These are phyloP conservation scores for Nemopilema nomurai DNA, from an alignment of 30 jellyfish, hydroid and myxozoan species.

Conservation along the genomic window DNA sequence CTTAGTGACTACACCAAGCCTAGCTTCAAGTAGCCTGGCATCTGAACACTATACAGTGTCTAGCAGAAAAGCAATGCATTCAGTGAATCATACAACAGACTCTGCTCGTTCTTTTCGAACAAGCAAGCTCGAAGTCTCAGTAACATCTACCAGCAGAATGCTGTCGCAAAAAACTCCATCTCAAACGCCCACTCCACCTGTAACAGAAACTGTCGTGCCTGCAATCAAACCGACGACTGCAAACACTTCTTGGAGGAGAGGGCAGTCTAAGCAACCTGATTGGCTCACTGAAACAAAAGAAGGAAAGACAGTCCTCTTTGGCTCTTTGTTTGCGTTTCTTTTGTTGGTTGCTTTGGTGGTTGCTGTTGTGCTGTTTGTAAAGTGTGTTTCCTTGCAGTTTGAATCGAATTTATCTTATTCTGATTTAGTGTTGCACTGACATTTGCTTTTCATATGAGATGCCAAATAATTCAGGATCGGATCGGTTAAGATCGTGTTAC, in stretches of 20 bases:
- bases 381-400: too few relatives aligned
- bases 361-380: conserved; percentile 45
- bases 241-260: not conserved
- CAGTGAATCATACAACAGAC: not conserved
- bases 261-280: conserved; percentile 2
- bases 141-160: not conserved
- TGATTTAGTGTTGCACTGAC: not conserved
- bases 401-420: not conserved
- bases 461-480: not conserved
- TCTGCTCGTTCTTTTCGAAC: not conserved
- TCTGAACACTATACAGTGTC: too few relatives aligned
- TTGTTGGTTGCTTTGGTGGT: conserved; percentile 30
- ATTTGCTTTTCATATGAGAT: not conserved
- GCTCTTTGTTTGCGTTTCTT: conserved; percentile 39
- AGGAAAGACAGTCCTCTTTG: conserved; percentile 48
- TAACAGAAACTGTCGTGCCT: not conserved
- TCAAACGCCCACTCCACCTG: not conserved
- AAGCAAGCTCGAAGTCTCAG: not conserved
- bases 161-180: not conserved
- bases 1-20: too few relatives aligned
- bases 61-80: not conserved
- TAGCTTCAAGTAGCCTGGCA: too few relatives aligned
- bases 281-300: conserved; percentile 58
- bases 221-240: not conserved
- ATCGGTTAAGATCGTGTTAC: too few relatives aligned